Evolutionary conservation across 2,113 vertebrate genomes (phyloP), one percentile per base, ranked within the genome.

Genomic region (Ciconia stormi): DNA sequence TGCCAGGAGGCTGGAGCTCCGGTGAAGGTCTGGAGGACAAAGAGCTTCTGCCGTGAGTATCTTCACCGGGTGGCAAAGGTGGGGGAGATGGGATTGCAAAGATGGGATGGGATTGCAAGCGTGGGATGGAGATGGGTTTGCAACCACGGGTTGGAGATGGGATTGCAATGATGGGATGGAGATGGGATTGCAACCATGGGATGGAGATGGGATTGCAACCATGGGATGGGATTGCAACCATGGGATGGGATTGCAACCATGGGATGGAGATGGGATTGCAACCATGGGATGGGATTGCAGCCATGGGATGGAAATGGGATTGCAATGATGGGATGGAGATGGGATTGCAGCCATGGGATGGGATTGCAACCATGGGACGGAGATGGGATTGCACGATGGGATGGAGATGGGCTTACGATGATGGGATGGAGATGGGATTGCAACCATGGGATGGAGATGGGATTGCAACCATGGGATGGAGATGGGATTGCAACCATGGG

Each of bases 11-110:
- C 97, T 2, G 98, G 97, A 36, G 90, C 97, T 80, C 94, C 97
- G 1, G 97, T 99, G 32, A 55, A 96, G 38, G 69, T 82, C 83
- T 99, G 98, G 98, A 98, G 98, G 93, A 91, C 70, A 4, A 86
- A 93, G 67, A 82, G 91, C 29, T 91, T 96, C 47, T 99, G 98
- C 79, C 96, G 98, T 99, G 93, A 98, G 98, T 98, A 96, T 12
- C 42, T 16, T 16, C 42, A 29, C 7, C 8, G 5, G 47, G 32
- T 2, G 22, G 46, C 6, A 30, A 17, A n/a, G 42, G 11, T 32
- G 36, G 32, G 34, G n/a, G 20, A 26, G 61, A 9, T 29, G n/a
- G 23, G 26, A 29, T 25, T 10, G 40, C 25, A 19, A 30, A 11
- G 2, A 46, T 6, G 34, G 65, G 66, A 18, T n/a, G 32, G 25